Conservation (phyloP, 2,797 vertebrate genomes). For the Octomys mimax region DNA sequence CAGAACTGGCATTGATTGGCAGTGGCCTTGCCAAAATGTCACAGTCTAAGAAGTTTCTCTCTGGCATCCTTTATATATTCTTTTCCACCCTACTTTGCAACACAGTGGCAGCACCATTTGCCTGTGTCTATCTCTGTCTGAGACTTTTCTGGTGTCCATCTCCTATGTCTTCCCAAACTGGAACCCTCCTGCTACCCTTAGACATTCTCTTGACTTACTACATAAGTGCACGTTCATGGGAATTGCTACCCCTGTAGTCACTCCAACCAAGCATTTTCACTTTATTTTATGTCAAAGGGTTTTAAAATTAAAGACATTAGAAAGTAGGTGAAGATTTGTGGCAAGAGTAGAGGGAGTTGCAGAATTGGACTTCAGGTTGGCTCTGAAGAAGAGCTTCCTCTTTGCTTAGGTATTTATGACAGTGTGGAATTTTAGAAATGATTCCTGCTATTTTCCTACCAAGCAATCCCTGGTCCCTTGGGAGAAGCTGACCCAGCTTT, state of each 20-base stretch:
- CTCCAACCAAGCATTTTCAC: conserved; percentile 7
- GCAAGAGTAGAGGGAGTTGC: not conserved
- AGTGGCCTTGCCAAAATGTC: conserved; percentile 19
- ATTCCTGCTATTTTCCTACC: not conserved
- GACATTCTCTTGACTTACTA: conserved; percentile 1
- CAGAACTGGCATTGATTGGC: not conserved
- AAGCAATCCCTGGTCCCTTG: not conserved
- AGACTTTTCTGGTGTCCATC: not conserved
- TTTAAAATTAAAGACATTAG: conserved; percentile 8
- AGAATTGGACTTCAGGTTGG: not conserved
- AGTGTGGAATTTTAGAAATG: not conserved
- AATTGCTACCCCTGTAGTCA: not conserved
- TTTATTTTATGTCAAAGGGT: not conserved
- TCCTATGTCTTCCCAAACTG: not conserved
- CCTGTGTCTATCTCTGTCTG: not conserved
- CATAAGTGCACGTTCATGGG: not conserved
- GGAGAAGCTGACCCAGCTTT: not conserved
- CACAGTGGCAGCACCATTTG: not conserved
- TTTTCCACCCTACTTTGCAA: not conserved
- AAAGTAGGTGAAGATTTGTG: not conserved
- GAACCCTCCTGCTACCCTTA: not conserved
- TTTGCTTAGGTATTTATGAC: not conserved
- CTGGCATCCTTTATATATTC: not conserved
- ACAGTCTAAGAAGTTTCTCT: not conserved
- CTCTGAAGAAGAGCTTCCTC: not conserved